Evolutionary conservation across 2,888 invertebrate genomes (phyloP), one percentile per base, ranked within the genome.

Genomic region (Netelia melanura): DNA sequence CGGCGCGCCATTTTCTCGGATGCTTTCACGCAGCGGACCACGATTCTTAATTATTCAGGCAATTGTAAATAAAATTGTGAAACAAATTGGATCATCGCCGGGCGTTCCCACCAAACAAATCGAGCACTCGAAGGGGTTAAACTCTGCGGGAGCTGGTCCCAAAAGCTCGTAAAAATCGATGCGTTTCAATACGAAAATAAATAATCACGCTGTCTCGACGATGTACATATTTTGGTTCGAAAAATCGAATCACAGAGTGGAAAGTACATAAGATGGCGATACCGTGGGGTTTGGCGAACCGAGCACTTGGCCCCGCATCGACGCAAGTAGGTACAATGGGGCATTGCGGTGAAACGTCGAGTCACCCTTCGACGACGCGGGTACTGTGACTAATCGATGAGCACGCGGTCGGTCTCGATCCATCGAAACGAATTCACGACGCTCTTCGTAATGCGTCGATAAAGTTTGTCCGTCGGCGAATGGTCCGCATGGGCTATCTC

Each of bases 361-460:
- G 88, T 88, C 86, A 88, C 88, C 88, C 88, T 92, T 90, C 88
- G 88, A 83, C 86, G 87, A 89, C 85, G 89, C 92, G 91, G 92
- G 92, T 91, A 93, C 92, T 90, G 91, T 92, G 91, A 91, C 93
- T 92, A 93, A 93, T 93, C 93, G 91, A 93, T 92, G 92, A 91
- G 87, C 90, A 92, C 90, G 91, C 92, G 90, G 90, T 90, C 91
- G 90, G 91, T 91, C 91, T 89, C 86, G 85, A 87, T 89, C 88
- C 86, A 90, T 90, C 88, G 88, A 87, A 87, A 86, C 84, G 86
- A 90, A 90, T 90, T 89, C 89, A 89, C 89, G 82, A 84, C 58
- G 56, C 30, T 64, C 71, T 44, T 25, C 11, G 8, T 38, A 62
- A 30, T 38, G 48, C 9, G 44, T 56, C 56, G 61, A 48, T 48